Evolutionary conservation across 2,113 vertebrate species (phyloP), one percentile per base, ranked within the genome.

Genomic region (Sula dactylatra): DNA sequence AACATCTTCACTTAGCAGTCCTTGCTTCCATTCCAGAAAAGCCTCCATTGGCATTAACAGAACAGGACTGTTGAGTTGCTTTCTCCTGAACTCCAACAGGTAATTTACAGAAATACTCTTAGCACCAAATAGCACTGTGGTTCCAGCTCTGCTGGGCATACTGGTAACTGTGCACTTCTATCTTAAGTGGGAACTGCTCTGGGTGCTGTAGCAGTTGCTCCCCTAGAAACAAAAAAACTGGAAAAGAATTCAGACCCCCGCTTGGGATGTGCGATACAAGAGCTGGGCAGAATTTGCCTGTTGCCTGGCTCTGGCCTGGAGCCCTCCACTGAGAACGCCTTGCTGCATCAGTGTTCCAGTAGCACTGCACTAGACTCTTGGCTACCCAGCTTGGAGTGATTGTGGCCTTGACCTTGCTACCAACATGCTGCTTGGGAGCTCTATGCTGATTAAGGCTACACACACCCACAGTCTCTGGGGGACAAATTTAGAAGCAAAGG

Each of bases 401-500:
- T 22, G 2, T 10, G 31, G 69, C 55, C 74, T 29, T 49, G 58
- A n/a, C 82, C 32, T 52, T 71, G 52, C 62, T 74, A 15, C 62
- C 36, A 38, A 5, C 9, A 1, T 34, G 27, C 73, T 90, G 82
- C 85, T 16, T 21, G 26, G 18, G 72, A 74, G 56, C 65, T 14
- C 16, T 49, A 2, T 25, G 86, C 86, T 91, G 81, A 59, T 82
- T 18, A 19, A 50, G 24, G 72, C 93, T 86, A 25, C 29, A 4
- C 66, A 32, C 61, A 8, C 55, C 77, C 64, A 21, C 31, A 4
- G 6, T 71, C 82, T 87, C 91, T 11, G 49, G 56, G 44, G 90
- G 61, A 72, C 78, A 72, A 79, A 89, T 91, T 94, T 82, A 96
- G 94, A 93, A 90, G 70, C 65, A 54, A 85, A 93, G 82, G 82